Conservation (phyloP, 2,113 vertebrate species). For the Paradoxurus hermaphroditus region DNA sequence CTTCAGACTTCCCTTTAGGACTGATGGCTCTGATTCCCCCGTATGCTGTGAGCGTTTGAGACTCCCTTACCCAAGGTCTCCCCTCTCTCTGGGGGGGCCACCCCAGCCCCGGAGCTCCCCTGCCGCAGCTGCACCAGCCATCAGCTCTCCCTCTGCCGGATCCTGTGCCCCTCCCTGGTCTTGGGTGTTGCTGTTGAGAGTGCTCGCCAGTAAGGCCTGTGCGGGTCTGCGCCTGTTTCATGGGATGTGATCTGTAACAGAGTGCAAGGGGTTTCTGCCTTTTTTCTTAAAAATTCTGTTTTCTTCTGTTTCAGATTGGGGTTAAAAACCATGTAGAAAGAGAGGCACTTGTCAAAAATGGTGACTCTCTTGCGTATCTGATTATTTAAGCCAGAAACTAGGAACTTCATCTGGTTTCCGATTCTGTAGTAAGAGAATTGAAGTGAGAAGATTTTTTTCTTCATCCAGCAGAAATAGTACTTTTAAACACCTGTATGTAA, state of each 20-base stretch:
- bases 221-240: background rate
- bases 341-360: background rate
- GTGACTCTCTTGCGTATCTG: background rate
- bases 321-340: background rate
- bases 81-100: background rate
- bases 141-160: accelerated
- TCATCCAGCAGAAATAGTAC: background rate
- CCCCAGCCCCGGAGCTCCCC: too few relatives aligned
- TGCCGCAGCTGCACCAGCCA: accelerated
- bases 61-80: background rate
- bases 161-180: too few relatives aligned
- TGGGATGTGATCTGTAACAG: background rate
- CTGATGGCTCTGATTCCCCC: background rate
- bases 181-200: background rate
- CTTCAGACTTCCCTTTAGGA: background rate
- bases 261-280: background rate
- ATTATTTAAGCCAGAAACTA: background rate
- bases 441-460: background rate
- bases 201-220: background rate
- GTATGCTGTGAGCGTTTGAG: background rate
- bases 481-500: background rate
- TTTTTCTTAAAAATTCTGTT: background rate
- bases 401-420: background rate
- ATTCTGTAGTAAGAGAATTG: background rate
- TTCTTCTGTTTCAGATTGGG: background rate